Base-by-base conservation (phyloP, 2,113 vertebrate species). In the Urocitellus parryii region DNA sequence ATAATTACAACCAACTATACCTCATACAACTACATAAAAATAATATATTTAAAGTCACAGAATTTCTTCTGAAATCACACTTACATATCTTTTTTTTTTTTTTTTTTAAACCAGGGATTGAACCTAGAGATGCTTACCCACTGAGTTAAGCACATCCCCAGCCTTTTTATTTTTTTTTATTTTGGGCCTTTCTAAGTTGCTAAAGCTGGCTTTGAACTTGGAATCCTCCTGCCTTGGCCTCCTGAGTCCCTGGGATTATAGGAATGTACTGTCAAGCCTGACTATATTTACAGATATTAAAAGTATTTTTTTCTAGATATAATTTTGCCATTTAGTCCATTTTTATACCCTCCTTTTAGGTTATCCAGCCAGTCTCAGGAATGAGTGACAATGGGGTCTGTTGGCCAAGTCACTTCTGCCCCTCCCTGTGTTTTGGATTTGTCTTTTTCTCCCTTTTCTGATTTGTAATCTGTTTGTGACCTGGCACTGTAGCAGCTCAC, bases 41-140 rank as follows among this genome's bases (percentile, higher is more conserved):
- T 37, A 72, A 18, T 88, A 58, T 58, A 16, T 83, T 87, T 25
- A 90, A 4, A 45, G 16, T 80, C 8, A 65, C 13, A 77, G 13
- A 72, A 70, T 39, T 84, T 91, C 7, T 74, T 90, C 58, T 76
- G 77, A 77, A 85, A 48, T 77, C 39, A 51, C 17, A 79, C 37
- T 87, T 78, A 18, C 34, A n/a, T 79, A 9, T 63, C 65, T 32
- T 67, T 65, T 29, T 85, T 81, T 91, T 88, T 68, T 56, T 56
- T 24, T 61, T 58, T 53, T 18, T 56, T 56, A 4, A 18, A 6
- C 56, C 17, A 6, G 18, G 56, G 20, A 58, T 58, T 58, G 18
- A 58, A 58, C 56, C 20, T 58, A 58, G 56, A 20, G 20, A 20
- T 22, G 56, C 56, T 58, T 58, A 58, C 56, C 56, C 20, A 58